A percentile compares a stretch with the other conserved stretches of the same genome.
Evolutionary conservation across 2,797 vertebrate species (phyloP).

Genomic region (Sebastes vulpes): DNA sequence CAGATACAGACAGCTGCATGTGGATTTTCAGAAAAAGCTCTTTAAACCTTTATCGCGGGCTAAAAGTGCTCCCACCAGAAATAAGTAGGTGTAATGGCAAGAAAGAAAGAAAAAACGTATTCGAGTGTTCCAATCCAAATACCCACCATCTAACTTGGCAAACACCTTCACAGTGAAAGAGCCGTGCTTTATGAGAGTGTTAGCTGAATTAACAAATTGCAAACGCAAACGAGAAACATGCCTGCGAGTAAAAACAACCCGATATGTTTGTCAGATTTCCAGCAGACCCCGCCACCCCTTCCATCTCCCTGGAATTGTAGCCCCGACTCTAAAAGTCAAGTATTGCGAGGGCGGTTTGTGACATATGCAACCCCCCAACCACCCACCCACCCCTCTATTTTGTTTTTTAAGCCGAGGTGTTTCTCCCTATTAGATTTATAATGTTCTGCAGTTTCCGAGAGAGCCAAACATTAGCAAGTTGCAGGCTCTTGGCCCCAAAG

Average conservation of each 20-base stretch:
- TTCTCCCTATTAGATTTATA: conserved; percentile 73
- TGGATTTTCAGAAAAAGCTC: neutral
- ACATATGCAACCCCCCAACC: conserved; percentile 15
- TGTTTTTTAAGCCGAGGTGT: conserved; percentile 46
- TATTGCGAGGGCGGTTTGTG: conserved; percentile 10
- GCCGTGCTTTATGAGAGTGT: conserved; percentile 58
- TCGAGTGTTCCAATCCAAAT: conserved; percentile 50
- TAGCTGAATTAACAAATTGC: conserved; percentile 79
- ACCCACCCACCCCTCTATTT: no score
- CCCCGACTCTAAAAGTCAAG: neutral
- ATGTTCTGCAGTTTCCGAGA: conserved; percentile 46
- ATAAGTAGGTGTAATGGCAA: conserved; percentile 33
- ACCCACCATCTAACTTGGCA: conserved; percentile 54
- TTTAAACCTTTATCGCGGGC: conserved; percentile 42
- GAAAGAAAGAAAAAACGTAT: conserved; percentile 5
- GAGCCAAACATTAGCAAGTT: conserved; percentile 72
- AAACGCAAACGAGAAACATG: conserved; percentile 67
- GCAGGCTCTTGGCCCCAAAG: conserved; percentile 51
- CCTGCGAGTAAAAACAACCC: conserved; percentile 50
- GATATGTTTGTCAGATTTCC: conserved; percentile 60
- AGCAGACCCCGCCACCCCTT: conserved; percentile 20
- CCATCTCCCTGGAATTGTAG: conserved; percentile 11
- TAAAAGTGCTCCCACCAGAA: conserved; percentile 35
- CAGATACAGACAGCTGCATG: conserved; percentile 9
- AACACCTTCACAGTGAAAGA: conserved; percentile 55